Evolutionary conservation across 2,888 invertebrate species (phyloP).

Genomic region (Diplazon laetatorius): DNA sequence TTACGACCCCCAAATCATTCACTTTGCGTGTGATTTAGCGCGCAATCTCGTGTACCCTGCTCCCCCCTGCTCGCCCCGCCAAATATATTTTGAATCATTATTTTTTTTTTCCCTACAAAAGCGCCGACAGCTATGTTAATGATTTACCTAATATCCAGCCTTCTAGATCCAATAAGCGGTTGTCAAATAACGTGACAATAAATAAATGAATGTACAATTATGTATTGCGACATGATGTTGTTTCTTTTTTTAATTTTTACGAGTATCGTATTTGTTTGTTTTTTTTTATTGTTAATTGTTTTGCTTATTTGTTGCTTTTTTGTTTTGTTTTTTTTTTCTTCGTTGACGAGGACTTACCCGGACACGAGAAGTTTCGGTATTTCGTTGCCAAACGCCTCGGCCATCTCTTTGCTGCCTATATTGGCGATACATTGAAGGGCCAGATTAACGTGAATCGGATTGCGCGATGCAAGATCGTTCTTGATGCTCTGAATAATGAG

Average conservation of each 20-base stretch:
- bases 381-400: conserved; percentile 99
- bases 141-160: conserved; percentile 71
- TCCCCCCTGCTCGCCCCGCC: conserved; percentile 43
- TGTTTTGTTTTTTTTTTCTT: conserved; percentile 11
- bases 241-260: conserved; percentile 43
- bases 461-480: conserved; percentile 97
- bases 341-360: conserved; percentile 85
- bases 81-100: neutral
- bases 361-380: conserved; percentile 99
- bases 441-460: conserved; percentile 99
- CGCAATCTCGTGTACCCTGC: conserved; percentile 47
- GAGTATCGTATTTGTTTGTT: conserved; percentile 25
- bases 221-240: conserved; percentile 50
- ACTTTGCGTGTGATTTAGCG: neutral
- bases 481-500: conserved; percentile 99
- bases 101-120: conserved; percentile 42
- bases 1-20: neutral
- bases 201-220: neutral
- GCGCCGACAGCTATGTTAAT: conserved; percentile 49
- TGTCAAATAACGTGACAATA: conserved; percentile 46
- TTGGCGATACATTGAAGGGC: conserved; percentile 99
- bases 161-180: conserved; percentile 69
- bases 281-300: conserved; percentile 7
- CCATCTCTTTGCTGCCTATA: conserved; percentile 99
- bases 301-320: neutral